A percentile compares a stretch with the other conserved stretches of the same genome.
Evolutionary conservation across 1,140 invertebrate species (phyloP).

Genomic region (Piezodorus guildinii): DNA sequence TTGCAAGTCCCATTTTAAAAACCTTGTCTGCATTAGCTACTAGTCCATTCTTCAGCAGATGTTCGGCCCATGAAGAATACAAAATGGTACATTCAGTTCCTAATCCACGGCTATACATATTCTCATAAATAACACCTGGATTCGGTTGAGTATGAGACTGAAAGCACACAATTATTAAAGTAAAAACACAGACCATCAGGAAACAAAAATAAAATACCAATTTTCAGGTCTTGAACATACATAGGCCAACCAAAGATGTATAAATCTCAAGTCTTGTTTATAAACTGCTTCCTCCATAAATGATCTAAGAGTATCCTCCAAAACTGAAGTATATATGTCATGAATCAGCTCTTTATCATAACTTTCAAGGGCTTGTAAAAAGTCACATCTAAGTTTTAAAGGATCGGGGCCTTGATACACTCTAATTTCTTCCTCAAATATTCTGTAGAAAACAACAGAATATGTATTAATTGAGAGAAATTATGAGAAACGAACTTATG

Average conservation of each 20-base stretch:
- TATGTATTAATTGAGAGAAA: background rate
- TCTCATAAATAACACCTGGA: background rate
- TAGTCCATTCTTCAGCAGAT: background rate
- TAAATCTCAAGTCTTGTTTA: conserved; percentile 8
- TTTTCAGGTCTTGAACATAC: background rate
- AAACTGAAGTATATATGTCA: conserved; percentile 1
- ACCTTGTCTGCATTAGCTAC: background rate
- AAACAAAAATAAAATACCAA: background rate
- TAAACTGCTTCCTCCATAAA: background rate
- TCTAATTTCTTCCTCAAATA: background rate
- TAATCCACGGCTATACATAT: background rate
- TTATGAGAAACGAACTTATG: background rate
- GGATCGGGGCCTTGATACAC: conserved; percentile 5
- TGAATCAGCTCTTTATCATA: background rate
- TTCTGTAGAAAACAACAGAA: background rate
- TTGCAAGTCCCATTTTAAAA: background rate
- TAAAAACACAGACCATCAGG: background rate
- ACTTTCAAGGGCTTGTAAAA: background rate
- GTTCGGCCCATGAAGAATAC: conserved; percentile 4
- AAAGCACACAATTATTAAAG: background rate
- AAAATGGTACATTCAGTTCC: conserved; percentile 9
- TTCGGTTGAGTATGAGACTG: background rate
- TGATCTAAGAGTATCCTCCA: conserved; percentile 3
- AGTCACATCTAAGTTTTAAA: conserved; percentile 8
- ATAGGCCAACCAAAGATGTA: background rate